Evolutionary conservation across 1,140 invertebrate genomes (phyloP), one percentile per base, ranked within the genome.

Genomic region (Euwallacea similis): DNA sequence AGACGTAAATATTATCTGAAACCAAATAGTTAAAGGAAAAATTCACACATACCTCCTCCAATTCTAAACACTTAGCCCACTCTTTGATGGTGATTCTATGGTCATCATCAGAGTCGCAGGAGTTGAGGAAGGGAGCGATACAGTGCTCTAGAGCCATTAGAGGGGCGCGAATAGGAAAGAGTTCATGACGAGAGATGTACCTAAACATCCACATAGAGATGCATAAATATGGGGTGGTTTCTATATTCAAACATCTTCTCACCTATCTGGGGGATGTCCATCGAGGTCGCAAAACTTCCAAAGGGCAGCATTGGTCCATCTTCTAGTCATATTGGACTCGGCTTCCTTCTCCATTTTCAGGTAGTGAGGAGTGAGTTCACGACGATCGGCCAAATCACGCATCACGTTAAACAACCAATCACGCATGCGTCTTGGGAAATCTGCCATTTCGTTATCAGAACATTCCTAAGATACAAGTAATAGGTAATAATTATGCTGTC

Each of bases 271-370:
- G 68, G 93, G 92, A 81, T 94, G 88, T 13, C 89, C 91, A 81
- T 97, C 95, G 55, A 98, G 85, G 80, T 98, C 95, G 79, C 95
- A 97, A 92, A 95, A 98, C 81, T 98, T 98, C 96, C 96, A 98
- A 65, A 98, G 90, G 44, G 95, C 95, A 10, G 95, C 94, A 80
- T 95, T 95, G 6, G 90, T 87, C 93, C 94, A 96, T 75, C 92
- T 87, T 43, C 91, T 85, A 0, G 91, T 92, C 75, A 92, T 86
- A 78, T 94, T 93, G 8, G 86, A 88, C 84, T 97, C 94, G 15
- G 94, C 93, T 83, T 96, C 93, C 59, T 89, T 85, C 84, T 97
- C 92, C 90, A 97, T 90, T 81, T 90, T 86, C 79, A 93, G 84
- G 79, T 92, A 96, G 79, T 95, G 87, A 7, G 90, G 87, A n/a